A percentile compares a stretch with the other conserved stretches of the same genome.
Conservation (phyloP, 2,888 invertebrate genomes). For the Caenorhabditis auriculariae region DNA sequence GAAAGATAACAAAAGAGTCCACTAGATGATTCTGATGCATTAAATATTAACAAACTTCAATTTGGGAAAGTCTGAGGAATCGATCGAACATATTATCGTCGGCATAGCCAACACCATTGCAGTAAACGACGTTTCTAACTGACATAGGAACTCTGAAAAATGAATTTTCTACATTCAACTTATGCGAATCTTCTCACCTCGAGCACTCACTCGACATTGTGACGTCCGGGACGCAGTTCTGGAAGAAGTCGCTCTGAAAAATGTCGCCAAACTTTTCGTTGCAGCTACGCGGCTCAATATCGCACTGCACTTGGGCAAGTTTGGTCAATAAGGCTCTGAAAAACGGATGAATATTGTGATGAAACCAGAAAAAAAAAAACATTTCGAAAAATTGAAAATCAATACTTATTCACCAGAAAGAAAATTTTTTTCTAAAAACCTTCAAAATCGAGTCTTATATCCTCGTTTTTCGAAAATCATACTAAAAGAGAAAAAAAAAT, state of each 20-base stretch:
- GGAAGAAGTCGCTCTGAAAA: conserved; percentile 18
- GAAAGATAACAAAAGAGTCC: too few relatives aligned
- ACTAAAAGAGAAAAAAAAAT: too few relatives aligned
- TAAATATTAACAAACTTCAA: conserved; percentile 10
- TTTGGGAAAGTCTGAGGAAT: conserved; percentile 16
- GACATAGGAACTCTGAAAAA: conserved; percentile 36
- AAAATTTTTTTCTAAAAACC: too few relatives aligned
- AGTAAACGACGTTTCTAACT: conserved; percentile 36
- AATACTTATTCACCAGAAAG: too few relatives aligned
- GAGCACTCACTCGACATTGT: conserved; percentile 34
- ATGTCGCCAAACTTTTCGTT: conserved; percentile 11
- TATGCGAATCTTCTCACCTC: conserved; percentile 11
- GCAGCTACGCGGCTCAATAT: conserved; percentile 19
- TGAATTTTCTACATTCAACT: neutral
- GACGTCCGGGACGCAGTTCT: conserved; percentile 8
- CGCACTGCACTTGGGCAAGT: conserved; percentile 19
- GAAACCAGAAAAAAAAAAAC: too few relatives aligned
- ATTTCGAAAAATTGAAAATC: too few relatives aligned
- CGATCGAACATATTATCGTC: conserved; percentile 28
- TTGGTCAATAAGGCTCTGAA: conserved; percentile 6
- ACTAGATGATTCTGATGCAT: neutral
- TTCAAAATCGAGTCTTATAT: too few relatives aligned
- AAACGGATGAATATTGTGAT: neutral
- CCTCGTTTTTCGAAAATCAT: too few relatives aligned
- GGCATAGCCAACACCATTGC: conserved; percentile 39